Evolutionary conservation across 1,140 invertebrate species (phyloP), one percentile per base, ranked within the genome.

Genomic region (Bombus polaris): DNA sequence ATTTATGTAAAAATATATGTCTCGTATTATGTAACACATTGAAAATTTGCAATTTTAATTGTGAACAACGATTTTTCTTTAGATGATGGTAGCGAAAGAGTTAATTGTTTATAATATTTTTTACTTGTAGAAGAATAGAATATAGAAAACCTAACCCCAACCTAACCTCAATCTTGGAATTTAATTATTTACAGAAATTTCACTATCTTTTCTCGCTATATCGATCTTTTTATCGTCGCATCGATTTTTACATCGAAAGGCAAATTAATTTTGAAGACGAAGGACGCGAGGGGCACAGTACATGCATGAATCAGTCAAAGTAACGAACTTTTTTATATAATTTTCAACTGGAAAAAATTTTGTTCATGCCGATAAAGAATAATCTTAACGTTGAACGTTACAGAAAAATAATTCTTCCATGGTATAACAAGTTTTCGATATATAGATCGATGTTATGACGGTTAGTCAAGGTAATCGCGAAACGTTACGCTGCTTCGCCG

Each of bases 201-300:
- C 22, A n/a, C 28, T 62, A 13, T 5, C 28, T 13, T n/a, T n/a
- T 1, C 10, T n/a, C 12, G 2, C n/a, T 62, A n/a, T 13, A 62
- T 12, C 28, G n/a, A 32, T 18, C 6, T 32, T 66, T 66, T 18
- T 18, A 6, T 18, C n/a, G 15, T 12, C 12, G 13, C 1, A 4
- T 32, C n/a, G 3, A 70, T 25, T 25, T 32, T 53, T 1, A 53
- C 18, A 22, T 53, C 47, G 47, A 53, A 8, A 53, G 47, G 47
- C 18, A 8, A 53, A 53, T 53, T 53, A 53, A 53, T 53, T 53
- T 22, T 2, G 47, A 6, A 2, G 18, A 53, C 18, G 15, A 53
- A 53, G 5, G 0, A 53, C 18, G 5, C 0, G 18, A 22, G 18
- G 47, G 5, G 5, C 1, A 6, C 18, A 8, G 5, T 53, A 53